Base-by-base conservation (phyloP, 1,140 invertebrate genomes). In the Drosophila pachea region DNA sequence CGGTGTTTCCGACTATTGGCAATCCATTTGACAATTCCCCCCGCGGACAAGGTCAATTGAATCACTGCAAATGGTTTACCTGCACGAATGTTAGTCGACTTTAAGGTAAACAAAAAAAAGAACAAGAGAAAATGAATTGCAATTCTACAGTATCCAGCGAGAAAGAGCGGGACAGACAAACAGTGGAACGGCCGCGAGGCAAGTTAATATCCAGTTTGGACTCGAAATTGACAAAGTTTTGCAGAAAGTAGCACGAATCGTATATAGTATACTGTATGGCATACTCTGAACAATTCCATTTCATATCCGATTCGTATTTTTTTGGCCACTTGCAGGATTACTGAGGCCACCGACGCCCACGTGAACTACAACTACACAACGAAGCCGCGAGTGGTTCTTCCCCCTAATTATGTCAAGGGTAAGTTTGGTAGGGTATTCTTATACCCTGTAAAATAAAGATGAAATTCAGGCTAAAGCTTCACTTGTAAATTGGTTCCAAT, bases 371-470 rank as follows among this genome's bases (percentile, higher is more conserved):
- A 93, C 87, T 91, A 92, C 71, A 93, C 92, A 42, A 83, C 93
- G 45, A 92, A 92, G 76, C 92, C 93, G 4, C 90, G 92, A 68
- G 91, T 93, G 33, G 92, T 94, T 38, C 86, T 94, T 58, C 93
- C 93, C 8, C 91, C 93, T 74, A 91, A 92, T 89, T 94, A 94
- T 90, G 92, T 94, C 43, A 94, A 94, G 93, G 93, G 93, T 94
- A 91, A 89, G 82, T 88, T 22, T 72, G 52, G 38, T 54, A 50
- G 42, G 22, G 66, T 59, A 47, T 11, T 12, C 2, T 14, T 14
- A 43, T 43, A 43, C 40, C 40, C 40, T 43, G 12, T 43, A 43
- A 43, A 43, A 14, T 7, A 43, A 14, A 7, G 36, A 38, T 38
- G 0, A 11, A 38, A 9, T 4, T 22, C 22, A 22, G 22, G 22